A percentile compares a stretch with the other conserved stretches of the same genome.
phyloP scores from a whole-genome alignment of 2,888 invertebrate genomes.

The Leptinotarsa haldemani region DNA sequence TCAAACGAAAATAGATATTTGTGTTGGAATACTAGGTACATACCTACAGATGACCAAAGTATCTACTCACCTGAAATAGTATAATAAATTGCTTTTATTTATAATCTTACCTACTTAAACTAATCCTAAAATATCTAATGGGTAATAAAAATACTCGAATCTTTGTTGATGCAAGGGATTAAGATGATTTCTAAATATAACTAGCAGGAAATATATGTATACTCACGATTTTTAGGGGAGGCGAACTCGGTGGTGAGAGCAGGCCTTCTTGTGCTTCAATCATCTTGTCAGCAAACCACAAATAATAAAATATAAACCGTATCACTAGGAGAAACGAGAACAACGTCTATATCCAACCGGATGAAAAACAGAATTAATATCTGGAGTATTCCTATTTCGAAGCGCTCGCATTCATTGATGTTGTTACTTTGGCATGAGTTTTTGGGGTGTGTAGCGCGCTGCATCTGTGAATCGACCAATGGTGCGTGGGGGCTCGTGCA shows the following conservation, averaged over 20 bases:
- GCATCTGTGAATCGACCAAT: slow-evolving; percentile 70
- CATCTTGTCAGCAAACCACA: slow-evolving; percentile 19
- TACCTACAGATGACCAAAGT: too few relatives aligned
- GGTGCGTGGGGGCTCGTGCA: slow-evolving; percentile 58
- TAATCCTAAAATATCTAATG: too few relatives aligned
- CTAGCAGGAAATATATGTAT: not conserved
- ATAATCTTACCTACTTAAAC: too few relatives aligned
- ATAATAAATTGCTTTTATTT: too few relatives aligned
- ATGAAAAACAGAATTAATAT: slow-evolving; percentile 35
- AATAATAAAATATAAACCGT: not conserved
- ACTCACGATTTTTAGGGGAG: slow-evolving; percentile 72
- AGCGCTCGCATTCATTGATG: slow-evolving; percentile 53
- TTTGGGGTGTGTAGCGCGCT: slow-evolving; percentile 67
- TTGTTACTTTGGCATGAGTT: slow-evolving; percentile 64
- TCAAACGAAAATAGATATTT: slow-evolving; percentile 8
- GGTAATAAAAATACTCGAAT: too few relatives aligned
- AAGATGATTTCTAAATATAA: too few relatives aligned
- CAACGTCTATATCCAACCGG: slow-evolving; percentile 29
- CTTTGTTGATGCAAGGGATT: too few relatives aligned
- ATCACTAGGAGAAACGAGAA: not conserved
- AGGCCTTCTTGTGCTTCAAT: slow-evolving; percentile 47
- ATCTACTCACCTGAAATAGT: too few relatives aligned
- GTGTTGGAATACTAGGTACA: not conserved
- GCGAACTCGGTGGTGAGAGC: slow-evolving; percentile 80
- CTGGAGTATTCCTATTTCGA: slow-evolving; percentile 53